These are phyloP conservation scores for Rhimphoctona megacephalus DNA, from an alignment of 2,888 invertebrate species.

Conservation along the genomic window DNA sequence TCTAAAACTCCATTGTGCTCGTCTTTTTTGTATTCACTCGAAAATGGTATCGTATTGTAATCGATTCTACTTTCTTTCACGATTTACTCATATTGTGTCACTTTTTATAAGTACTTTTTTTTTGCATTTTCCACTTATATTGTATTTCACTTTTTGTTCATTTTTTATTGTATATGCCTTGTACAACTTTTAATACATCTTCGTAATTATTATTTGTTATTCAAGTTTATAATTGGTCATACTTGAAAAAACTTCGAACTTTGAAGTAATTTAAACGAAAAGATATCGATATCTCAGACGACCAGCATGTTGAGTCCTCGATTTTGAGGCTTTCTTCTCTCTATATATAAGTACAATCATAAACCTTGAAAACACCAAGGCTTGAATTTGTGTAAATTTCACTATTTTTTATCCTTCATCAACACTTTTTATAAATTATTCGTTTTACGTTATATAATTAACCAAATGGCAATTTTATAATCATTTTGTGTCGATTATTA, in stretches of 20 bases:
- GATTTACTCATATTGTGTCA: neutral
- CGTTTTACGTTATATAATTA: neutral
- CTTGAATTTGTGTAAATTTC: neutral
- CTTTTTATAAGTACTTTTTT: neutral
- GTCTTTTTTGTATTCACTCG: neutral
- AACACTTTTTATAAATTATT: neutral
- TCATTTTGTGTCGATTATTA: neutral
- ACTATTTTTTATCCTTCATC: neutral
- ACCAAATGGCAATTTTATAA: neutral
- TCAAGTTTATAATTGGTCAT: neutral
- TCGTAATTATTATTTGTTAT: too few species aligned
- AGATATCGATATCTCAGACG: too few species aligned
- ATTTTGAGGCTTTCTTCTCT: neutral
- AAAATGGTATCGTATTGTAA: constrained; percentile 20
- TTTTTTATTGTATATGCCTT: neutral
- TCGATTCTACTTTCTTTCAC: neutral
- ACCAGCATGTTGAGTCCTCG: neutral
- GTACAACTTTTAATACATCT: too few species aligned
- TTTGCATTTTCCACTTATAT: neutral
- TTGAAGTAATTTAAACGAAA: too few species aligned
- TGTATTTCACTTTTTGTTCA: neutral
- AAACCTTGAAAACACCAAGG: neutral
- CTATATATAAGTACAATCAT: neutral
- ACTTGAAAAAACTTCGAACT: neutral
- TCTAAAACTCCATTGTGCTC: constrained; percentile 6